phyloP scores from a whole-genome alignment of 2,888 invertebrate species.

The Stenotaenia linearis region DNA sequence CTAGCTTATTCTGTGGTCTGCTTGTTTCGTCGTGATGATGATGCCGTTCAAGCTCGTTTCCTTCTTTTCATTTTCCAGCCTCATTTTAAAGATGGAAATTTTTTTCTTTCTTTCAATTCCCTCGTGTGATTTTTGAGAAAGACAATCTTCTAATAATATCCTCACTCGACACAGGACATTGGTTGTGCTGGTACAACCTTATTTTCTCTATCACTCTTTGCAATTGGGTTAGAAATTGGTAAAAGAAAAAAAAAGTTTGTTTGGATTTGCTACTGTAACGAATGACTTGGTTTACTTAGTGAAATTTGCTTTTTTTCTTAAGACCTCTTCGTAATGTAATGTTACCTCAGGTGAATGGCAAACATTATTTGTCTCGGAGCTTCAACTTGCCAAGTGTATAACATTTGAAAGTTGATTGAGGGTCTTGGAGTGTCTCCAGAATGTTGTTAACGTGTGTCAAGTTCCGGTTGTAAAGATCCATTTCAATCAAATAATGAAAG shows the following conservation, averaged over 20 bases:
- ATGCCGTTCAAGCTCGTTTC: conserved; percentile 2
- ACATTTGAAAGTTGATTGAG: conserved; percentile 16
- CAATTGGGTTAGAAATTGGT: neutral
- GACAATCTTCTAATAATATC: conserved; percentile 13
- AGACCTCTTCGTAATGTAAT: neutral
- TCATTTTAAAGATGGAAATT: conserved; percentile 26
- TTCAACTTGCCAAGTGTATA: conserved; percentile 11
- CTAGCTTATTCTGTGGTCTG: conserved; percentile 1
- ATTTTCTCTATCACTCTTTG: neutral
- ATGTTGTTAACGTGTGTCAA: neutral
- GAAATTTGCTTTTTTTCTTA: neutral
- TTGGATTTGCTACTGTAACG: conserved; percentile 16
- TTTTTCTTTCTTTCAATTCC: neutral
- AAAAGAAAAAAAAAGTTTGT: neutral
- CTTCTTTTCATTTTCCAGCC: conserved; percentile 13
- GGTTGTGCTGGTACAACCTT: neutral
- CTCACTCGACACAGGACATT: neutral
- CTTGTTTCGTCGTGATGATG: conserved; percentile 10
- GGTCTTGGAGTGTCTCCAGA: conserved; percentile 1
- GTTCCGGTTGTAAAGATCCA: neutral
- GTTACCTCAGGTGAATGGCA: neutral
- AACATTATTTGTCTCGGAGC: neutral
- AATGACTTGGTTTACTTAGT: conserved; percentile 23
- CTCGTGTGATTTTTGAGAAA: neutral
- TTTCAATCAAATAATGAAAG: neutral